A percentile compares a stretch with the other conserved stretches of the same genome.
Conservation (phyloP, 2,797 vertebrate species). For the Tadarida brasiliensis region DNA sequence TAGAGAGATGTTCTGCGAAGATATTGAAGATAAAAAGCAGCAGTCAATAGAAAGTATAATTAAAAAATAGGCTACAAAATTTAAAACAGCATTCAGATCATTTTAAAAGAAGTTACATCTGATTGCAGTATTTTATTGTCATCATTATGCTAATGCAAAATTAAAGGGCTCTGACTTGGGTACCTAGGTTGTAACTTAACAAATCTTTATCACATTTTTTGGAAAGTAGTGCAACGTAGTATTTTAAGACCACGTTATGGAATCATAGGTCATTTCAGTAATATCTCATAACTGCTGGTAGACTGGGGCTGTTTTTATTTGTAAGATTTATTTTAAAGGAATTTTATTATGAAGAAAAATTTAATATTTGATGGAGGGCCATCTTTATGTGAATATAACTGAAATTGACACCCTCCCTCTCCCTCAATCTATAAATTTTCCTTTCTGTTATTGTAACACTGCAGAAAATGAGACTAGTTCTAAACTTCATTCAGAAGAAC, state of each 20-base stretch:
- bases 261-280: constrained; percentile 40
- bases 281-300: constrained; percentile 58
- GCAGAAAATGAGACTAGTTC: background rate
- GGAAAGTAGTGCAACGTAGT: constrained; percentile 32
- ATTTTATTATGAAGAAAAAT: constrained; percentile 46
- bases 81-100: constrained; percentile 70
- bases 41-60: constrained; percentile 77
- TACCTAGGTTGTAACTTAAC: constrained; percentile 8
- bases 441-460: background rate
- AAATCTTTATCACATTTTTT: constrained; percentile 61
- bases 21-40: constrained; percentile 72
- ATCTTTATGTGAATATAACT: constrained; percentile 45
- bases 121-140: constrained; percentile 68
- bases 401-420: background rate
- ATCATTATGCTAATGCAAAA: constrained; percentile 50
- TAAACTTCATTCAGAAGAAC: constrained; percentile 20
- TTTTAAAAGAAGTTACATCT: constrained; percentile 68
- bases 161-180: constrained; percentile 62
- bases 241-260: constrained; percentile 61
- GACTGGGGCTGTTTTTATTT: background rate
- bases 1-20: constrained; percentile 76
- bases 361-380: constrained; percentile 43
- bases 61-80: constrained; percentile 66
- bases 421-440: background rate
- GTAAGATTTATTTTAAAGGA: constrained; percentile 22